Evolutionary conservation across 2,113 vertebrate genomes (phyloP).

Genomic region (Triplophysa dalaica): DNA sequence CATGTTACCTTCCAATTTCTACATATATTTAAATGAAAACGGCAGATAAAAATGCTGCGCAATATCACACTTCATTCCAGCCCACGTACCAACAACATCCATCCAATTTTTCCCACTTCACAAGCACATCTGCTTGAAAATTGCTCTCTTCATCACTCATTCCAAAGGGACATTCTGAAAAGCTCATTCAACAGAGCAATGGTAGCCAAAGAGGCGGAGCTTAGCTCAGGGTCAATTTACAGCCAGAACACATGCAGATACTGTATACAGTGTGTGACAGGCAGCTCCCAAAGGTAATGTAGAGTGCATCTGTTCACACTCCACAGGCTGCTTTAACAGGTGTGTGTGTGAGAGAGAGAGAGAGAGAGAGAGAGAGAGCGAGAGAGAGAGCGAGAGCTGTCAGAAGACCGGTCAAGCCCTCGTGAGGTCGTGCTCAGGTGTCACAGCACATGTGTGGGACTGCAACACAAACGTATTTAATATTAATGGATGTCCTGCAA

Average conservation of each 20-base stretch:
- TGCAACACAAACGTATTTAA: conserved; percentile 28
- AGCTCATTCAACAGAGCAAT: too few species aligned
- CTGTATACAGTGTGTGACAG: not conserved
- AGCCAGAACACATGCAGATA: not conserved
- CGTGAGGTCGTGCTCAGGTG: conserved; percentile 19
- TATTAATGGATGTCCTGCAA: conserved; percentile 46
- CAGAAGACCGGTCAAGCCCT: not conserved
- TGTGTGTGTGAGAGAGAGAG: not conserved
- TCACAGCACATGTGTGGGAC: not conserved
- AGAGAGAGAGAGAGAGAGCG: not conserved
- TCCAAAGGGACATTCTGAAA: too few species aligned
- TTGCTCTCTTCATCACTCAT: too few species aligned
- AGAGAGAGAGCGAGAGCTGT: conserved; percentile 10
- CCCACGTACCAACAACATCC: too few species aligned
- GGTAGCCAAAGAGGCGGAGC: too few species aligned
- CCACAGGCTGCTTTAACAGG: conserved; percentile 10
- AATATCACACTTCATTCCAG: too few species aligned
- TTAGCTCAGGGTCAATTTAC: too few species aligned
- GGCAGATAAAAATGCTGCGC: too few species aligned
- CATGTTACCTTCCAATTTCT: too few species aligned
- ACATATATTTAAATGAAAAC: too few species aligned
- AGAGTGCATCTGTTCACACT: conserved; percentile 8
- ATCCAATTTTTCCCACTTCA: too few species aligned
- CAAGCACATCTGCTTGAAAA: too few species aligned
- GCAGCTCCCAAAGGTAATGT: not conserved